A percentile compares a stretch with the other conserved stretches of the same genome.
phyloP scores from a whole-genome alignment of 2,113 vertebrate genomes.

The Terrapene triunguis region DNA sequence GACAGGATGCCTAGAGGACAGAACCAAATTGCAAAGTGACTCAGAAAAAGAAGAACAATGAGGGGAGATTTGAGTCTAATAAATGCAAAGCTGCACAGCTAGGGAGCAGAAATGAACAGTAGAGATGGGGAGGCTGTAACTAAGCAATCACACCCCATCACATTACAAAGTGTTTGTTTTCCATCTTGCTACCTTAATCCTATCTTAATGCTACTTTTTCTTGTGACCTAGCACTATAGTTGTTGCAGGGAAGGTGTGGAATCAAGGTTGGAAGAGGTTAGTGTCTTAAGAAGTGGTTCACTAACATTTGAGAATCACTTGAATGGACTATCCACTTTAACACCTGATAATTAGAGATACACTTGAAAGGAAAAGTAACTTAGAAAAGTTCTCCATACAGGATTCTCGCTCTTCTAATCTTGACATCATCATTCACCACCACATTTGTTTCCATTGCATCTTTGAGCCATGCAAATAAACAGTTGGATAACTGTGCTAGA shows the following conservation, averaged over 20 bases:
- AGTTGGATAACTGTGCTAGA: constrained; percentile 66
- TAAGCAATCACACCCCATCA: background rate
- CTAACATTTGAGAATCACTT: background rate
- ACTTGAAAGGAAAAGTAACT: background rate
- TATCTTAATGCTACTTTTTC: background rate
- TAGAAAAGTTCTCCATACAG: background rate
- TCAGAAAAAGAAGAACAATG: background rate
- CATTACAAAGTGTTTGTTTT: background rate
- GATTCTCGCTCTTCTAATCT: constrained; percentile 36
- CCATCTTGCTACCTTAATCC: background rate
- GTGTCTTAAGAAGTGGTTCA: background rate
- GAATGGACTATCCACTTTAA: background rate
- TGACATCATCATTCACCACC: constrained; percentile 66
- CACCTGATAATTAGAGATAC: background rate
- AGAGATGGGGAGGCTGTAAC: background rate
- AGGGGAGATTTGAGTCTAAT: background rate
- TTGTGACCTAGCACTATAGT: background rate
- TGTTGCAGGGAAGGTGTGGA: background rate
- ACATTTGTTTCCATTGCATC: constrained; percentile 63
- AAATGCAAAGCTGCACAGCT: background rate
- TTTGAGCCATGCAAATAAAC: constrained; percentile 77
- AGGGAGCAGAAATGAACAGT: background rate
- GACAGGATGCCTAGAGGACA: background rate
- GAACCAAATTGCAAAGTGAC: background rate
- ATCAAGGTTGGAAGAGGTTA: background rate